phyloP scores from a whole-genome alignment of 2,113 vertebrate genomes.

The Madoqua kirkii region DNA sequence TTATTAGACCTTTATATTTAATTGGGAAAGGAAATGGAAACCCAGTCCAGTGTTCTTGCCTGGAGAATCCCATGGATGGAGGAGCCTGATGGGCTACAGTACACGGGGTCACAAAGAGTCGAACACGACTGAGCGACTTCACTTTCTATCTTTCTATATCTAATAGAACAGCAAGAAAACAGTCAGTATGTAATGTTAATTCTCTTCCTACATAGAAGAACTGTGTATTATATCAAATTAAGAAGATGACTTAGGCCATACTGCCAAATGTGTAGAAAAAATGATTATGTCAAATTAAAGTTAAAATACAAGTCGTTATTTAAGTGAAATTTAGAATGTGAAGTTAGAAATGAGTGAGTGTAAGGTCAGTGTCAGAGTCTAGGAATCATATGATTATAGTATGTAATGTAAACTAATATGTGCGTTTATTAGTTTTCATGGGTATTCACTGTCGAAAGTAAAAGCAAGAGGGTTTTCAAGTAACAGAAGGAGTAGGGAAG shows the following conservation, averaged over 20 bases:
- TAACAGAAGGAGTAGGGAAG: not conserved
- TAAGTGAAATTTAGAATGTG: not conserved
- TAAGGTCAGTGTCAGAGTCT: not conserved
- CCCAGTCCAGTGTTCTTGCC: not conserved
- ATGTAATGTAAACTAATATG: not conserved
- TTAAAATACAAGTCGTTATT: not conserved
- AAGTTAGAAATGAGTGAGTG: not conserved
- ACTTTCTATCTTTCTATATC: not conserved
- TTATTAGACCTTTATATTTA: not conserved
- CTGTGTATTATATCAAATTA: not conserved
- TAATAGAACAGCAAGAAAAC: not conserved
- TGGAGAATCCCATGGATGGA: not conserved
- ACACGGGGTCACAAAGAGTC: not conserved
- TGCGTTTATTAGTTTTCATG: not conserved
- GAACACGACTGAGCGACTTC: accelerated
- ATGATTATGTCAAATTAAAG: not conserved
- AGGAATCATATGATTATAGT: not conserved
- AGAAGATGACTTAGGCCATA: not conserved
- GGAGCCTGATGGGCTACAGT: not conserved
- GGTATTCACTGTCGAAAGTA: not conserved
- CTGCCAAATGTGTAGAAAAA: not conserved
- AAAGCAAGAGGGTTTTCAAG: not conserved
- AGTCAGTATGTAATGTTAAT: not conserved
- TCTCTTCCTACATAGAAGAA: not conserved
- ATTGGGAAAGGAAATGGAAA: not conserved